Evolutionary conservation across 2,888 invertebrate genomes (phyloP), one percentile per base, ranked within the genome.

Genomic region (Nomada ferruginata): DNA sequence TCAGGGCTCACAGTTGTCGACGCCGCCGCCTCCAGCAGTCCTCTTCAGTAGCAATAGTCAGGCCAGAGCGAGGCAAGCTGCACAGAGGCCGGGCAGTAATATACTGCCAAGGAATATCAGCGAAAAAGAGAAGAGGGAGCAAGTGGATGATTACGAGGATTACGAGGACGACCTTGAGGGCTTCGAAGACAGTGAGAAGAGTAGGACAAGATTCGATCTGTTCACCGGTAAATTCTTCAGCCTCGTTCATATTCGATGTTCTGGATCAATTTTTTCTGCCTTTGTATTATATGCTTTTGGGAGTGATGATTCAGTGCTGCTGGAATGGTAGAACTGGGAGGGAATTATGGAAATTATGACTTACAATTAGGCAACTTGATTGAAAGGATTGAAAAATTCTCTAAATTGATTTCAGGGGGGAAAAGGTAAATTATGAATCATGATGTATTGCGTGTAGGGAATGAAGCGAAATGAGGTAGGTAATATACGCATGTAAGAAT

Each of bases 91-190:
- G 42, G 29, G 63, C 44, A 20, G 72, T 60, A 82, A 82, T 83
- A 57, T 66, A 61, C 50, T 85, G 60, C 83, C 79, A 50, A 79
- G 78, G 71, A 83, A 83, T 77, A 70, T n/a, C 66, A 86, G 71
- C 82, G 86, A 85, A 50, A 89, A 86, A 74, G 88, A 89, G 66
- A 85, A 80, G 76, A 78, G 82, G 57, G 88, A 87, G 15, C 85
- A 71, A 9, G 84, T 80, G 20, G 89, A 91, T 76, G 91, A 92
- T 76, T 91, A 92, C 73, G 91, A 91, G 20, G 92, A 92, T 88
- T 92, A 92, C 72, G 90, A 87, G 81, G 92, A 92, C 74, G 92
- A 92, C 87, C 90, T 92, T 79, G 89, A 91, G 65, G 91, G 91
- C 73, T 89, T 89, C 79, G 92, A 91, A 85, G 92, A 92, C 88